Conservation (phyloP, 2,888 invertebrate species). For the Pterobdella sp. region DNA sequence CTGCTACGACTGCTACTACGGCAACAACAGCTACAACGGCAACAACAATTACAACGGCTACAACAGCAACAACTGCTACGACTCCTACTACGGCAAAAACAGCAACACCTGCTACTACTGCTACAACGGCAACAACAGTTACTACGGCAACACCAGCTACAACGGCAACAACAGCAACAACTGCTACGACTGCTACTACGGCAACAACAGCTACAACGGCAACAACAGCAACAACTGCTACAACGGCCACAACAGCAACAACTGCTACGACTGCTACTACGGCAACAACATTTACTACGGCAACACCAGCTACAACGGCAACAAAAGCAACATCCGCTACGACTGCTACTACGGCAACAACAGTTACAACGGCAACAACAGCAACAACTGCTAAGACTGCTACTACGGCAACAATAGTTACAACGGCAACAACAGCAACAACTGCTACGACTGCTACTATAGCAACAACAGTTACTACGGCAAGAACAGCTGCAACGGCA, state of each 20-base stretch:
- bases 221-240: conserved; percentile 2
- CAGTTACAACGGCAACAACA: background rate
- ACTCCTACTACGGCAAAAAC: too few species aligned
- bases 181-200: background rate
- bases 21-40: background rate
- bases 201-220: background rate
- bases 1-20: background rate
- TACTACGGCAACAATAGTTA: background rate
- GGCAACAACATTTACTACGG: background rate
- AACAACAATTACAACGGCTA: background rate
- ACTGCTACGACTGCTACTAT: background rate
- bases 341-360: background rate
- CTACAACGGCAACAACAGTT: too few species aligned
- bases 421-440: conserved; percentile 1
- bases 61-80: background rate
- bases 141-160: too few species aligned
- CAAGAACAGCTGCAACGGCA: background rate
- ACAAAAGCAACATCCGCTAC: background rate
- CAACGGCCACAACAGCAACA: background rate
- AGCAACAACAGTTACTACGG: background rate
- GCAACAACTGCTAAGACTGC: background rate
- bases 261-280: background rate
- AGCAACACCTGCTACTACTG: background rate
- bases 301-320: background rate
- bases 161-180: background rate